Evolutionary conservation across 1,140 invertebrate species (phyloP).

Genomic region (Acromyrmex charruanus): DNA sequence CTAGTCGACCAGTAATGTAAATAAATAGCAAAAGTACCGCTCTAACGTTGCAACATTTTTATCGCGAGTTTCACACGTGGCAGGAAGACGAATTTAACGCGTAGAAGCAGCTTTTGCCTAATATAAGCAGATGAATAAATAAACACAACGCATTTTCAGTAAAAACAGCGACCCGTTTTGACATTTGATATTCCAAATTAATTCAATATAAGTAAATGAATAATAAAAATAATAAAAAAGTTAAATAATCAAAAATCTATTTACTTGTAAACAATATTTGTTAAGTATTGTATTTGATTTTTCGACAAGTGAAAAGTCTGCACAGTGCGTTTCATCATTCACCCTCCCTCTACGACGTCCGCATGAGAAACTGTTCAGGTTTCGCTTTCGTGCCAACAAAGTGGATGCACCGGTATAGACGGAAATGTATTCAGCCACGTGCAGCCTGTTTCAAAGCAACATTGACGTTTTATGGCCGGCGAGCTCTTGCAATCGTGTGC

Average conservation of each 20-base stretch:
- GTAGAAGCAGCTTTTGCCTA: not conserved
- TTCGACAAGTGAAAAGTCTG: constrained; percentile 1
- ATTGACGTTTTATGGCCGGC: constrained; percentile 33
- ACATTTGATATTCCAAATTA: not conserved
- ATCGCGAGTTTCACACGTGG: not conserved
- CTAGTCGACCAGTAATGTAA: constrained; percentile 9
- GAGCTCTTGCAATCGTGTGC: not conserved
- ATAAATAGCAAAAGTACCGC: constrained; percentile 43
- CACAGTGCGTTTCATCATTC: not conserved
- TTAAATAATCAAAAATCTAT: not conserved
- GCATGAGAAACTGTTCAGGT: not conserved
- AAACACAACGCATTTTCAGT: not conserved
- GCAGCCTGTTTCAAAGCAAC: constrained; percentile 20
- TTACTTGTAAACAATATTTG: not conserved
- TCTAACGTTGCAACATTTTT: constrained; percentile 41
- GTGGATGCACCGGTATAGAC: constrained; percentile 39
- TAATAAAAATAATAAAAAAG: not conserved
- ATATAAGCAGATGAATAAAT: constrained; percentile 25
- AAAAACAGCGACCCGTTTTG: no score
- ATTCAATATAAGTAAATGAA: constrained; percentile 10
- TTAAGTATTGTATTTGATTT: not conserved
- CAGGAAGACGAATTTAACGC: not conserved
- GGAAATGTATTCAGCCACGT: constrained; percentile 31
- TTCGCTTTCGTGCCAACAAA: constrained; percentile 43
- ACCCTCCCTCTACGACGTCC: not conserved